Percentiles rank a stretch among this genome's conserved stretches.
phyloP scores from a whole-genome alignment of 2,797 vertebrate genomes.

The Chromis chromis region DNA sequence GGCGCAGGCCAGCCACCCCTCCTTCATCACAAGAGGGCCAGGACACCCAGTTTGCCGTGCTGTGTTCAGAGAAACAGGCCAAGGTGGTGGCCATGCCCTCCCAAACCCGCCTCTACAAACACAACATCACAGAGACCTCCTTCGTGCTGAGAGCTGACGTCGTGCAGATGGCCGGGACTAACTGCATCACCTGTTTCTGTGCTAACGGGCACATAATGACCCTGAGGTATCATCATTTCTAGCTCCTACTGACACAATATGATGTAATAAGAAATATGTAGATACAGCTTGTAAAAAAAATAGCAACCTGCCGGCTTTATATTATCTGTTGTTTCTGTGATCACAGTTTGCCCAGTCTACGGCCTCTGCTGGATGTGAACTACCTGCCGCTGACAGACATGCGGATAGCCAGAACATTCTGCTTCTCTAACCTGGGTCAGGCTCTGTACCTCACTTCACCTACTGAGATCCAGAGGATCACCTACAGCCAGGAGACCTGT shows the following conservation, averaged over 20 bases:
- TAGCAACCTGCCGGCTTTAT: too few relatives aligned
- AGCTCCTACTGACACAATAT: neutral
- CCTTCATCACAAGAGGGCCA: constrained; percentile 91
- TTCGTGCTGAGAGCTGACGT: constrained; percentile 95
- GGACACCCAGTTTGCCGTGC: constrained; percentile 92
- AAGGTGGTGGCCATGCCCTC: constrained; percentile 95
- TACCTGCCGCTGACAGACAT: constrained; percentile 98
- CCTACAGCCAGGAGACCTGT: constrained; percentile 97
- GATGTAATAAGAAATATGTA: too few relatives aligned
- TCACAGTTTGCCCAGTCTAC: constrained; percentile 94
- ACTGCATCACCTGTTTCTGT: constrained; percentile 97
- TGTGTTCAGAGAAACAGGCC: constrained; percentile 98
- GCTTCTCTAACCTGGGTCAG: constrained; percentile 97
- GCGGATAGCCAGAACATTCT: constrained; percentile 98
- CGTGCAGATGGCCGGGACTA: constrained; percentile 89
- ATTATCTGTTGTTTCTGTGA: neutral
- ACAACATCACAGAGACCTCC: constrained; percentile 96
- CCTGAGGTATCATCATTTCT: constrained; percentile 88
- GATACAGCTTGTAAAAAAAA: too few relatives aligned
- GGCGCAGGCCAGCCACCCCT: constrained; percentile 90
- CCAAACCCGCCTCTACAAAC: constrained; percentile 92
- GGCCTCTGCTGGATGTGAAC: constrained; percentile 95
- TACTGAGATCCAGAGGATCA: constrained; percentile 98
- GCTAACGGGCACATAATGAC: constrained; percentile 99
- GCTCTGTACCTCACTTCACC: constrained; percentile 96